Evolutionary conservation across 2,797 vertebrate species (phyloP), one percentile per base, ranked within the genome.

Genomic region (Halcyon leucocephala): DNA sequence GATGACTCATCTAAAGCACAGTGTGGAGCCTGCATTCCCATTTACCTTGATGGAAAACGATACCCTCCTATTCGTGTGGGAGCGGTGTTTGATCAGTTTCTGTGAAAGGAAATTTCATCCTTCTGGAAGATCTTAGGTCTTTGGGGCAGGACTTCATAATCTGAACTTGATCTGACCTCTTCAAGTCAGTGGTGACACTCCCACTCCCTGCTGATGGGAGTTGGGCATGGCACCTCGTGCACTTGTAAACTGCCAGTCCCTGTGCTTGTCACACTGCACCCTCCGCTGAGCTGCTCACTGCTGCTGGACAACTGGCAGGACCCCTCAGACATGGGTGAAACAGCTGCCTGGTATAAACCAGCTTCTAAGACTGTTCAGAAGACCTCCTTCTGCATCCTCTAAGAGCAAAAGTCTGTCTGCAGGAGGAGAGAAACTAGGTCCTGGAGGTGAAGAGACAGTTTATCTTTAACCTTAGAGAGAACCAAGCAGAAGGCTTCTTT

Each of bases 1-100:
- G 84, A 25, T 93, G 96, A 92, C 46, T 92, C 76, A 93, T 44
- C 51, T 60, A 28, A 51, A 62, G 90, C 89, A 66, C 37, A 12
- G 61, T 1, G 16, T 41, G 62, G 35, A 87, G 42, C 16, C 69
- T 83, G 24, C 22, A 11, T 74, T 64, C 51, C 86, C 49, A 17
- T 41, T 87, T 73, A 64, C 83, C 86, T 66, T 10, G 19, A 31
- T 64, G 71, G 71, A 33, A 64, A 79, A 77, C 12, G 60, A 54
- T 60, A 51, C 21, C 29, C 33, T 66, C 76, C 58, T n/a, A 16
- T 13, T 37, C 8, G 31, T 11, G 8, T 28, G 17, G 35, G 31
- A 90, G 46, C n/a, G 11, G 22, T 2, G 24, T 46, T 44, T 67
- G 89, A 90, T 67, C 11, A 8, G 33, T 42, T 49, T 14, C 44